phyloP scores from a whole-genome alignment of 2,797 vertebrate genomes.

The Amblyraja radiata region DNA sequence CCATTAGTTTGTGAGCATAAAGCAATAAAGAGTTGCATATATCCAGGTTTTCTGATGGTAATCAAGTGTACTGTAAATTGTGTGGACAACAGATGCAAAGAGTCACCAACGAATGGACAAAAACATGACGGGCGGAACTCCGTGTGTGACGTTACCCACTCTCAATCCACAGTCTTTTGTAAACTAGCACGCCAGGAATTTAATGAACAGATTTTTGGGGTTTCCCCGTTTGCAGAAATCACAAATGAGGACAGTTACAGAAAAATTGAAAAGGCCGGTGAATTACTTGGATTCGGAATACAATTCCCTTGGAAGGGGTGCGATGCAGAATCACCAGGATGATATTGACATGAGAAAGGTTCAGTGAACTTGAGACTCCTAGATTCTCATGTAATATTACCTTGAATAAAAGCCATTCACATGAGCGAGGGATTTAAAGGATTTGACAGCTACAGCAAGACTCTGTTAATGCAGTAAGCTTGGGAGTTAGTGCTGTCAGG shows the following conservation, averaged over 20 bases:
- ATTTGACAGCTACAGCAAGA: neutral
- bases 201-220: neutral
- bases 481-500: no score
- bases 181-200: neutral
- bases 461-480: no score
- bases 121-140: no score
- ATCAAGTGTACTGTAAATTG: neutral
- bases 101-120: no score
- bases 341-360: neutral
- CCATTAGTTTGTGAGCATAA: no score
- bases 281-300: neutral
- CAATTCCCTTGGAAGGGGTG: neutral
- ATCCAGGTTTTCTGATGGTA: neutral
- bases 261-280: no score
- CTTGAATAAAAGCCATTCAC: neutral
- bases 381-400: neutral
- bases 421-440: neutral
- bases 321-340: neutral
- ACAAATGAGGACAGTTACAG: no score
- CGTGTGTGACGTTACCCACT: no score
- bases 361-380: neutral
- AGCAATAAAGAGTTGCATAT: neutral
- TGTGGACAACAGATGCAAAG: neutral
- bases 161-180: neutral
- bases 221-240: no score